Conservation (phyloP, 2,113 vertebrate species). For the Pseudonaja textilis region DNA sequence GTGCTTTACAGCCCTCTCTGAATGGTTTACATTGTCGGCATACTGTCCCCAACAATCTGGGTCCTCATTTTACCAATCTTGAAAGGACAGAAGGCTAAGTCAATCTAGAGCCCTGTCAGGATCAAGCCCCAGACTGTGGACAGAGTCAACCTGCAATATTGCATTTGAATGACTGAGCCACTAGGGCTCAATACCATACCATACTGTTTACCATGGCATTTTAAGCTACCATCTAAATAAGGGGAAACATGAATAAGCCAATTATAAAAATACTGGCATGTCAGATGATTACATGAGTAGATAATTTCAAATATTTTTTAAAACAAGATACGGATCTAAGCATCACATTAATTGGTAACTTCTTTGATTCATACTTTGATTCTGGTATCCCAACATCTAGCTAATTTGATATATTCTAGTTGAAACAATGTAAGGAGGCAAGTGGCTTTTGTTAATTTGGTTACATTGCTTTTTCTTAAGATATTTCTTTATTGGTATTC, state of each 20-base stretch:
- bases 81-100: not conserved
- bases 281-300: not conserved
- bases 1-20: not conserved
- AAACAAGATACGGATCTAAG: not conserved
- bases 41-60: not conserved
- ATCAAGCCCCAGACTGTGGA: not conserved
- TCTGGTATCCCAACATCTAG: not conserved
- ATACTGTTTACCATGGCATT: not conserved
- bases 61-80: not conserved
- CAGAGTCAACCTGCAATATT: not conserved
- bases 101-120: not conserved
- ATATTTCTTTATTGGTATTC: not conserved
- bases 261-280: not conserved
- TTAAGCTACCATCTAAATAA: not conserved
- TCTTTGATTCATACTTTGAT: not conserved
- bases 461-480: not conserved
- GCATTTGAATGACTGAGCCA: not conserved
- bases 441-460: not conserved
- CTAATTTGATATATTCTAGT: not conserved
- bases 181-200: not conserved
- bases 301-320: not conserved
- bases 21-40: not conserved
- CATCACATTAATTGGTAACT: not conserved
- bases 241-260: not conserved
- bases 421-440: not conserved